phyloP scores from a whole-genome alignment of 2,113 vertebrate species.

The Thunnus maccoyii region DNA sequence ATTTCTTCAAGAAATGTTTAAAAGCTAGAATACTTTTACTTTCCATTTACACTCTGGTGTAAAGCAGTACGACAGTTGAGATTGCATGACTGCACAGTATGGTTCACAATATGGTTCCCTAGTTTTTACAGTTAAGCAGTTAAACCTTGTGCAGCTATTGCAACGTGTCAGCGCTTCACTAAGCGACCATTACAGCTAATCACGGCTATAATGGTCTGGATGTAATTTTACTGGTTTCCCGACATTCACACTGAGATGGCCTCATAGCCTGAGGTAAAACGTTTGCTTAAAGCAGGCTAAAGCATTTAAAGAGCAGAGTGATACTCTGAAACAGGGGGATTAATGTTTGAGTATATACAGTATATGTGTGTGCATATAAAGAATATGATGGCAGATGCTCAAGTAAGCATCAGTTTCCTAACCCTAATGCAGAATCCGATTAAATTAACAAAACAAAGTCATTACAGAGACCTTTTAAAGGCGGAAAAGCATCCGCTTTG shows the following conservation, averaged over 20 bases:
- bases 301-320: conserved; percentile 49
- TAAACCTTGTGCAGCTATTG: conserved; percentile 39
- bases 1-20: conserved; percentile 12
- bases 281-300: conserved; percentile 30
- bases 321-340: conserved; percentile 23
- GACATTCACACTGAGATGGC: conserved; percentile 35
- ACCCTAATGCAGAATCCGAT: conserved; percentile 47
- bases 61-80: neutral
- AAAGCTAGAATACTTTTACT: neutral
- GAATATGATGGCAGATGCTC: conserved; percentile 35
- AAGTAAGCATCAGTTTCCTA: conserved; percentile 30
- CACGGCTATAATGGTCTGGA: conserved; percentile 50
- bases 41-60: conserved; percentile 12
- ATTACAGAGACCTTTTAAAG: conserved; percentile 57
- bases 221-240: conserved; percentile 57
- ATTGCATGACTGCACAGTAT: neutral
- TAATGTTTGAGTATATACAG: conserved; percentile 12
- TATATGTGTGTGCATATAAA: conserved; percentile 36
- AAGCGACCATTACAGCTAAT: conserved; percentile 75
- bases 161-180: conserved; percentile 60
- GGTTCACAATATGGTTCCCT: conserved; percentile 35
- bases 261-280: conserved; percentile 46
- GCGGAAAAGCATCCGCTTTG: conserved; percentile 33
- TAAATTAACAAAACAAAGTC: conserved; percentile 63
- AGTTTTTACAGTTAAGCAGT: conserved; percentile 31